phyloP scores from a whole-genome alignment of 2,888 invertebrate species.

The Mantis religiosa region DNA sequence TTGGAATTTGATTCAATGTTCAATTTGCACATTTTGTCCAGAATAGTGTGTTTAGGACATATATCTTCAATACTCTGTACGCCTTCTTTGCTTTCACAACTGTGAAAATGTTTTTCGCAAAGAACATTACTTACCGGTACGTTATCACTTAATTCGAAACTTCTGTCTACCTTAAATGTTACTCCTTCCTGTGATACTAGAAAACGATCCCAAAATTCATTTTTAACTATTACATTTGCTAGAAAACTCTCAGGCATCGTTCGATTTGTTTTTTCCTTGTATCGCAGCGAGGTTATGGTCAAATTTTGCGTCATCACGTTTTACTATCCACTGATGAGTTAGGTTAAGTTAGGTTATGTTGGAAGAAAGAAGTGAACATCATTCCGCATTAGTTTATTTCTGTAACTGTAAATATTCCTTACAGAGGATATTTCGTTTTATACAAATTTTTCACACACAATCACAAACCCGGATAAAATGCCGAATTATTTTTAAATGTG shows the following conservation, averaged over 20 bases:
- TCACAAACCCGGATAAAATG: no score
- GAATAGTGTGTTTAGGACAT: not conserved
- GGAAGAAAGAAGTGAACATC: not conserved
- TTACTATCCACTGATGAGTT: not conserved
- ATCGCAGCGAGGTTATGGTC: not conserved
- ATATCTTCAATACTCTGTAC: not conserved
- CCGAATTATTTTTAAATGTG: not conserved
- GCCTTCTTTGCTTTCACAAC: no score
- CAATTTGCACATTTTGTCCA: not conserved
- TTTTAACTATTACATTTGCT: not conserved
- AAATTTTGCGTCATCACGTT: not conserved
- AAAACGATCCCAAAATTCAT: conserved; percentile 8
- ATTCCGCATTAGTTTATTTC: not conserved
- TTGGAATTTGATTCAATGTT: not conserved
- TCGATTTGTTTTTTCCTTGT: not conserved
- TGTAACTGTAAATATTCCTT: not conserved
- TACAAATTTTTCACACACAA: no score
- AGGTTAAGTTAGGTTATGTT: not conserved
- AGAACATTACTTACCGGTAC: not conserved
- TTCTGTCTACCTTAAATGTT: not conserved
- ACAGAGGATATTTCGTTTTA: no score
- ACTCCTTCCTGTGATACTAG: not conserved
- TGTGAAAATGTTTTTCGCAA: no score
- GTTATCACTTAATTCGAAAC: not conserved
- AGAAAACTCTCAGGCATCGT: not conserved